Evolutionary conservation across 2,113 vertebrate species (phyloP).

Genomic region (Ancistrus triradiatus): DNA sequence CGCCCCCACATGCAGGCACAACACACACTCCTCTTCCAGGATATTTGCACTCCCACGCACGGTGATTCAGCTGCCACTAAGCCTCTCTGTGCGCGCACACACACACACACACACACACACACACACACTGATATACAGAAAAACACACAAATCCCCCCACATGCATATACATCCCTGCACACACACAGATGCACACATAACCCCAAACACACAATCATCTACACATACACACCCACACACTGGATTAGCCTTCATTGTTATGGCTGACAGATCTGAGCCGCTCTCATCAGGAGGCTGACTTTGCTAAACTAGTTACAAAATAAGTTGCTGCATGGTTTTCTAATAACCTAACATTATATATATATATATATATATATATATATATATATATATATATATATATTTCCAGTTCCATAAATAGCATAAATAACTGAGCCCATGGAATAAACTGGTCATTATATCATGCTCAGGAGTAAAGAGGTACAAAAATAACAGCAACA

Average conservation of each 20-base stretch:
- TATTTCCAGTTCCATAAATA: too few species aligned
- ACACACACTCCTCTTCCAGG: slow-evolving; percentile 53
- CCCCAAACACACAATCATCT: slow-evolving; percentile 5
- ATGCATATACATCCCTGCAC: not conserved
- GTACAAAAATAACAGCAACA: not conserved
- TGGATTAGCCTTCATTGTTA: slow-evolving; percentile 36
- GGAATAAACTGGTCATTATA: too few species aligned
- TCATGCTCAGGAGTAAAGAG: too few species aligned
- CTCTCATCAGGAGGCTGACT: not conserved
- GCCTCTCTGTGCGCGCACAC: slow-evolving; percentile 18
- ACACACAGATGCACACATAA: not conserved
- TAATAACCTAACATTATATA: too few species aligned
- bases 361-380: too few species aligned
- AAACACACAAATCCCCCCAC: not conserved
- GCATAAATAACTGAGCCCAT: too few species aligned
- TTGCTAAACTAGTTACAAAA: not conserved
- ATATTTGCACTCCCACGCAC: slow-evolving; percentile 57
- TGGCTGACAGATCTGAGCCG: slow-evolving; percentile 17
- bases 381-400: too few species aligned
- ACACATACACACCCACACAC: slow-evolving; percentile 17
- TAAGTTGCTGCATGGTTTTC: too few species aligned
- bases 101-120: slow-evolving; percentile 17
- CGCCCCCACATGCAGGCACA: slow-evolving; percentile 45
- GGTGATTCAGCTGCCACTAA: slow-evolving; percentile 54
- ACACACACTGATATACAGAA: slow-evolving; percentile 4